phyloP scores from a whole-genome alignment of 2,888 invertebrate species.

The Ichneumoninae sp. region DNA sequence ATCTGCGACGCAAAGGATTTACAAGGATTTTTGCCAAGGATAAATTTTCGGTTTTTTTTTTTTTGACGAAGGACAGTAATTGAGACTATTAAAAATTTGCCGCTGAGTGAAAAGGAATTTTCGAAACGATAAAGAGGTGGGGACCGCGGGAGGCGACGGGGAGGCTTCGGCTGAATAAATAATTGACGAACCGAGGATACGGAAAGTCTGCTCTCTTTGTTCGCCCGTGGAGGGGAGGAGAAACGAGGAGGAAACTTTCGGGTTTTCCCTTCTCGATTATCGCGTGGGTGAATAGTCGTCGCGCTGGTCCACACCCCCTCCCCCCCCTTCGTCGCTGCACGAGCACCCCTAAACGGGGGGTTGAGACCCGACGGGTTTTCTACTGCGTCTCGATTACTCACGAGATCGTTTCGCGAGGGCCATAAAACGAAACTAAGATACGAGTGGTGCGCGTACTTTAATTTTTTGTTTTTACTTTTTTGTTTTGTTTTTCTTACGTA shows the following conservation, averaged over 20 bases:
- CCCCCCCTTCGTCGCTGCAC: neutral
- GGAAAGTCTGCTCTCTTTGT: constrained; percentile 20
- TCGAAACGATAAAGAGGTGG: constrained; percentile 21
- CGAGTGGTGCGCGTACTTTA: constrained; percentile 49
- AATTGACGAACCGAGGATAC: constrained; percentile 36
- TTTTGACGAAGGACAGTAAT: neutral
- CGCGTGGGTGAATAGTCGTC: constrained; percentile 33
- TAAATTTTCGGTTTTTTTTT: neutral
- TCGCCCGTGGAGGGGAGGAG: constrained; percentile 12
- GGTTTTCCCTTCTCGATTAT: constrained; percentile 44
- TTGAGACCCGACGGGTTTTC: constrained; percentile 13
- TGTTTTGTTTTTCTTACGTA: neutral
- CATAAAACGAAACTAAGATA: constrained; percentile 24
- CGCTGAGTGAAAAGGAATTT: constrained; percentile 13
- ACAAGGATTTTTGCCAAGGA: constrained; percentile 31
- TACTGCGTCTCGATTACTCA: constrained; percentile 42
- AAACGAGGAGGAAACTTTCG: constrained; percentile 45
- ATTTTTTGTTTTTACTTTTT: constrained; percentile 2
- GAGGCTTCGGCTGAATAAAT: constrained; percentile 34
- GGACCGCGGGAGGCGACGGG: neutral
- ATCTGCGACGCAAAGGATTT: constrained; percentile 3
- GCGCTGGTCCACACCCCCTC: neutral
- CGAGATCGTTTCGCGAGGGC: constrained; percentile 47
- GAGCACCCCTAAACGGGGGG: constrained; percentile 2
- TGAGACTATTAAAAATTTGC: neutral